These are phyloP conservation scores for Marmota flaviventris DNA, from an alignment of 2,113 vertebrate species.

Conservation along the genomic window DNA sequence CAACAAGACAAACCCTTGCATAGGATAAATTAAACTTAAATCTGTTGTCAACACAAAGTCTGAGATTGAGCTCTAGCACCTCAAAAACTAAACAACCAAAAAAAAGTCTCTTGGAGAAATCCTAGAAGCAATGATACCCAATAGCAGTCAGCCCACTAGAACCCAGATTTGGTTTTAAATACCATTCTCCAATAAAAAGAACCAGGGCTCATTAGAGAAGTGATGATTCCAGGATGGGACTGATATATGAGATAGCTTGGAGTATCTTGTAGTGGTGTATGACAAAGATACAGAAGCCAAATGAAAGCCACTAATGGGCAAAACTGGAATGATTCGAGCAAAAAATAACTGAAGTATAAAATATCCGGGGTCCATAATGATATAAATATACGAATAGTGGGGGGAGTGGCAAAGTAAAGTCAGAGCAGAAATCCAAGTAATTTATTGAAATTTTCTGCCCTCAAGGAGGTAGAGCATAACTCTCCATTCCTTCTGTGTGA, in stretches of 20 bases:
- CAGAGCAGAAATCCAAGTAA: slow-evolving; percentile 1
- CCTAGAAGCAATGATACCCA: neutral
- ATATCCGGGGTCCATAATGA: neutral
- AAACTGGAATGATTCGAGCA: neutral
- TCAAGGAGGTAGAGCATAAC: neutral
- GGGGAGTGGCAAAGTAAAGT: neutral
- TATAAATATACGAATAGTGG: neutral
- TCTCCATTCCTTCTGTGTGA: neutral
- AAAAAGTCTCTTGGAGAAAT: neutral
- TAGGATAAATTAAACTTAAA: neutral
- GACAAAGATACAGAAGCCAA: neutral
- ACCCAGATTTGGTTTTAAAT: slow-evolving; percentile 34
- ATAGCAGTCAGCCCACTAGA: neutral
- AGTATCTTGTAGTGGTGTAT: neutral
- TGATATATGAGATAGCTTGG: neutral
- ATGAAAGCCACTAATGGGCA: neutral
- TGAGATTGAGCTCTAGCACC: neutral
- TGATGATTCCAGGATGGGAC: neutral
- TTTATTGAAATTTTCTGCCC: neutral
- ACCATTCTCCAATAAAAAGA: neutral
- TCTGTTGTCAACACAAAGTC: too few species aligned
- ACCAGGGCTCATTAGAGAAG: neutral
- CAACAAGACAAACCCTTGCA: neutral
- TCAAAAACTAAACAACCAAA: neutral
- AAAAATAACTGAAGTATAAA: neutral